phyloP scores from a whole-genome alignment of 2,888 invertebrate genomes.

The Drosophila greeni region DNA sequence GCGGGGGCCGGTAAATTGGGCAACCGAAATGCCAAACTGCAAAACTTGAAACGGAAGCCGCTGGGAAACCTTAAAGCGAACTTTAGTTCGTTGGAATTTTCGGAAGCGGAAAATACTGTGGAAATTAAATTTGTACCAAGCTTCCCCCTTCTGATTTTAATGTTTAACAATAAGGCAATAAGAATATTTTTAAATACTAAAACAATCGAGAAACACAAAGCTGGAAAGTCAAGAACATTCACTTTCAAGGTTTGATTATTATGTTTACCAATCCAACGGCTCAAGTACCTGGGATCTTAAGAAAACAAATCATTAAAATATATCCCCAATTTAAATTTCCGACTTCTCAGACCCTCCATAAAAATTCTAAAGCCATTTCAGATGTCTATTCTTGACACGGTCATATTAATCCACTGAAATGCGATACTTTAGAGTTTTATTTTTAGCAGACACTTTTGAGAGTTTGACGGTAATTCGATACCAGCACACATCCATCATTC shows the following conservation, averaged over 20 bases:
- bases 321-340: conserved; percentile 17
- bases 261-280: conserved; percentile 1
- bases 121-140: too few species aligned
- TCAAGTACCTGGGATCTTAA: conserved; percentile 11
- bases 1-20: conserved; percentile 34
- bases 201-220: background rate
- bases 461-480: conserved; percentile 33
- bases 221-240: conserved; percentile 8
- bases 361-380: conserved; percentile 15
- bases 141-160: too few species aligned
- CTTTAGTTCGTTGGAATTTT: background rate
- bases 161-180: too few species aligned
- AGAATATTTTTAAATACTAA: background rate
- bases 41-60: conserved; percentile 37
- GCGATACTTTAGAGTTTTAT: conserved; percentile 29
- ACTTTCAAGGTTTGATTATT: conserved; percentile 8
- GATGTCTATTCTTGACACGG: conserved; percentile 32
- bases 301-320: background rate
- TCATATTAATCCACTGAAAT: conserved; percentile 24
- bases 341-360: conserved; percentile 1
- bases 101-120: conserved; percentile 1
- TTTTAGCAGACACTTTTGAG: conserved; percentile 25
- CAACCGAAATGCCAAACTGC: conserved; percentile 37
- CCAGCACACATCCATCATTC: conserved; percentile 41
- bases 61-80: conserved; percentile 2